A percentile compares a stretch with the other conserved stretches of the same genome.
Evolutionary conservation across 2,113 vertebrate species (phyloP).

Genomic region (Chlamydotis undulata): DNA sequence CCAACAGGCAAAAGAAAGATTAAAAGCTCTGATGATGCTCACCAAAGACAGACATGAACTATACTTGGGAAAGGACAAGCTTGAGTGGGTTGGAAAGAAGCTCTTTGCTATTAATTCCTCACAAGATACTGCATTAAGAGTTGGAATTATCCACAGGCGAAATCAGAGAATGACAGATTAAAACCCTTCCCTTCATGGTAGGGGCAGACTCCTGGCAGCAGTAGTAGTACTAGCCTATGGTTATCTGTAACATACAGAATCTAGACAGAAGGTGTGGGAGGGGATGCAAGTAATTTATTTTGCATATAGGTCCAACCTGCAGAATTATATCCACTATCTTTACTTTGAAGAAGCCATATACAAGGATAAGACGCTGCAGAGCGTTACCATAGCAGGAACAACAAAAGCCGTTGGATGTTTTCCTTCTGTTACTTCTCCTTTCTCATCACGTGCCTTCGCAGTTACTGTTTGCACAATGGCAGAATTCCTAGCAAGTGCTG

Average conservation of each 20-base stretch:
- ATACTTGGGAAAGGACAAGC: background rate
- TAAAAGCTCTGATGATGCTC: background rate
- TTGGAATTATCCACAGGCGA: background rate
- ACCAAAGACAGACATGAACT: background rate
- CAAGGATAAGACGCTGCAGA: background rate
- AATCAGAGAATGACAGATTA: background rate
- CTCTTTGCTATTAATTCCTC: background rate
- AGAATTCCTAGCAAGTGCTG: background rate
- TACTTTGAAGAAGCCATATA: background rate
- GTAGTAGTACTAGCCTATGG: background rate
- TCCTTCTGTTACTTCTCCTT: background rate
- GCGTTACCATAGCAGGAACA: background rate
- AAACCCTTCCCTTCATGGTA: background rate
- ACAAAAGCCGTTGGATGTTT: background rate
- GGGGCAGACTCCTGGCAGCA: background rate
- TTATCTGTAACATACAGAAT: background rate
- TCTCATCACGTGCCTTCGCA: background rate
- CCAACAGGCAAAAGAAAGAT: background rate
- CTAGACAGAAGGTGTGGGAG: background rate
- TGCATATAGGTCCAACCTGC: background rate
- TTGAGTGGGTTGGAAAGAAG: background rate
- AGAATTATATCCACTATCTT: background rate
- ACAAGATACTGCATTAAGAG: background rate
- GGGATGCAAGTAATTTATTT: background rate
- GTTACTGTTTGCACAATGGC: background rate